Conservation (phyloP, 1,140 invertebrate genomes). For the Drosophila busckii region DNA sequence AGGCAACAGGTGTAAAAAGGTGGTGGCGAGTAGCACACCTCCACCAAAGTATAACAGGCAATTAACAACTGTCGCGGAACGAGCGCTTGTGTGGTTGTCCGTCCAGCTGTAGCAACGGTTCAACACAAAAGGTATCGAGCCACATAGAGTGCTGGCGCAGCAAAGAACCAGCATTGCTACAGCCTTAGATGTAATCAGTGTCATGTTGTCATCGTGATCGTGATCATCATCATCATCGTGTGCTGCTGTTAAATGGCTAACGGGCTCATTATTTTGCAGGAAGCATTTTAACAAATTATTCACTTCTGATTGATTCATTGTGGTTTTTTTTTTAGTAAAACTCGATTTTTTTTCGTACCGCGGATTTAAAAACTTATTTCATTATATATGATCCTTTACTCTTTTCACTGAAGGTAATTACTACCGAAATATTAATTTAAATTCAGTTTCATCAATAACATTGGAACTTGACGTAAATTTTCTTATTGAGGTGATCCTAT, state of each 20-base stretch:
- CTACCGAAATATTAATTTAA: no score
- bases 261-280: constrained; percentile 71
- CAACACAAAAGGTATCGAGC: constrained; percentile 84
- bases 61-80: constrained; percentile 80
- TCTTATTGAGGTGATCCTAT: no score
- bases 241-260: constrained; percentile 36
- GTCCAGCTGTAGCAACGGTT: constrained; percentile 84
- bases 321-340: no score
- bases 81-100: constrained; percentile 78
- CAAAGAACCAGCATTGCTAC: constrained; percentile 87
- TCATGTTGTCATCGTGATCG: constrained; percentile 60
- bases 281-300: constrained; percentile 73
- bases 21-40: constrained; percentile 93
- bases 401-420: no score
- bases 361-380: no score
- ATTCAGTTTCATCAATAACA: no score
- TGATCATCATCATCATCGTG: constrained; percentile 55
- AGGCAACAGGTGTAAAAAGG: constrained; percentile 93
- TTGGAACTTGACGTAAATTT: no score
- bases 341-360: constrained; percentile 31
- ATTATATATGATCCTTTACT: no score
- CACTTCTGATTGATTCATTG: constrained; percentile 72
- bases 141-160: constrained; percentile 84
- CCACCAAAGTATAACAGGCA: constrained; percentile 92
- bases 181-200: constrained; percentile 83